Evolutionary conservation across 2,797 vertebrate genomes (phyloP).

Genomic region (Microhierax caerulescens): DNA sequence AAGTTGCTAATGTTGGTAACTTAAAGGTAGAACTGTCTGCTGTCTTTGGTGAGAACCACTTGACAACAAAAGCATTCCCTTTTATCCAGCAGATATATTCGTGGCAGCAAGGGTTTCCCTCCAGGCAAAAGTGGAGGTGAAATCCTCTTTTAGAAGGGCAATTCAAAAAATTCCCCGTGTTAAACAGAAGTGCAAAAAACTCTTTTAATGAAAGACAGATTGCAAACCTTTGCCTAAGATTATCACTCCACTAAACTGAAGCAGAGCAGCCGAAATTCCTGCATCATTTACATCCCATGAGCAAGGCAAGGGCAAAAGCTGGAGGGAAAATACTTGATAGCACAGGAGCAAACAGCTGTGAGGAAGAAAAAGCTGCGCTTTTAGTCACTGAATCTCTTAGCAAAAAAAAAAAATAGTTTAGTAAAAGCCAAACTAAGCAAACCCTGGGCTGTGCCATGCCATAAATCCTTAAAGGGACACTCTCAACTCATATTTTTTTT

Average conservation of each 20-base stretch:
- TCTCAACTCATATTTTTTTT: background rate
- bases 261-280: conserved; percentile 37
- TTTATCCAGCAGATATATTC: background rate
- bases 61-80: background rate
- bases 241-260: conserved; percentile 17
- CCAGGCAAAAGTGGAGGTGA: conserved; percentile 24
- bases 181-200: conserved; percentile 63
- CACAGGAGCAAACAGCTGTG: background rate
- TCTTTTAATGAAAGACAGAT: conserved; percentile 72
- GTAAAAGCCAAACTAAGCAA: conserved; percentile 1
- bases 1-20: background rate
- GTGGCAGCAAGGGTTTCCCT: background rate
- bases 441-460: background rate
- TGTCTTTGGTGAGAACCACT: background rate
- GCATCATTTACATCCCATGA: background rate
- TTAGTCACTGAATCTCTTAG: background rate
- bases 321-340: background rate
- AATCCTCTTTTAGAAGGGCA: conserved; percentile 34
- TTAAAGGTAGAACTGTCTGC: background rate
- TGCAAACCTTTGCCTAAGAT: conserved; percentile 32
- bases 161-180: background rate
- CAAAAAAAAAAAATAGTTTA: background rate
- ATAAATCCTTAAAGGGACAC: background rate
- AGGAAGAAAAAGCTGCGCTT: background rate
- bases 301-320: conserved; percentile 3